These are phyloP conservation scores for Cephus pygmeus DNA, from an alignment of 2,888 invertebrate genomes.

Conservation along the genomic window DNA sequence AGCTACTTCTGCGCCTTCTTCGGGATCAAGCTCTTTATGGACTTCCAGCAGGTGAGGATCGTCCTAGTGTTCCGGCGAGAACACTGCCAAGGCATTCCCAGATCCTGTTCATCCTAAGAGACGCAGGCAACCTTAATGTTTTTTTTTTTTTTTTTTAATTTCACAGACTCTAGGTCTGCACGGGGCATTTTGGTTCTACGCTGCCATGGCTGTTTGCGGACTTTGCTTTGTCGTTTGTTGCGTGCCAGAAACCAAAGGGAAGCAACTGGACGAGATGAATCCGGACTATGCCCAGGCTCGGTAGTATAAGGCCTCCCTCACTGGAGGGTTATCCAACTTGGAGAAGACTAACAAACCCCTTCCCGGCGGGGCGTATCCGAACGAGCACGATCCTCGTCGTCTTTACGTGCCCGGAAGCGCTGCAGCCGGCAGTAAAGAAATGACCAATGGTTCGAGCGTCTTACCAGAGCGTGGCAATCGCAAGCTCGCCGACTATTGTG, in stretches of 20 bases:
- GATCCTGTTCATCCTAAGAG: neutral
- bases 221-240: conserved; percentile 86
- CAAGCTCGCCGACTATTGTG: conserved; percentile 53
- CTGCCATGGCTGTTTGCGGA: conserved; percentile 83
- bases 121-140: neutral
- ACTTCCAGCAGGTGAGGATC: conserved; percentile 72
- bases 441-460: conserved; percentile 12
- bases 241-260: conserved; percentile 92
- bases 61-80: neutral
- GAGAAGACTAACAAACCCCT: conserved; percentile 59
- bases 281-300: conserved; percentile 71
- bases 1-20: conserved; percentile 89
- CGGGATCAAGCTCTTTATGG: conserved; percentile 87
- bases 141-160: neutral
- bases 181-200: conserved; percentile 91
- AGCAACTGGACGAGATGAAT: conserved; percentile 89
- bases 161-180: conserved; percentile 77
- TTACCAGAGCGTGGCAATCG: conserved; percentile 28
- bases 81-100: neutral
- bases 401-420: conserved; percentile 32
- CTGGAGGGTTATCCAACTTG: conserved; percentile 60
- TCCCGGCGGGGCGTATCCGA: conserved; percentile 55
- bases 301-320: conserved; percentile 66
- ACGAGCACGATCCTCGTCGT: conserved; percentile 53
- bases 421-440: conserved; percentile 5